A percentile compares a stretch with the other conserved stretches of the same genome.
phyloP scores from a whole-genome alignment of 2,113 vertebrate species.

The Antidorcas marsupialis region DNA sequence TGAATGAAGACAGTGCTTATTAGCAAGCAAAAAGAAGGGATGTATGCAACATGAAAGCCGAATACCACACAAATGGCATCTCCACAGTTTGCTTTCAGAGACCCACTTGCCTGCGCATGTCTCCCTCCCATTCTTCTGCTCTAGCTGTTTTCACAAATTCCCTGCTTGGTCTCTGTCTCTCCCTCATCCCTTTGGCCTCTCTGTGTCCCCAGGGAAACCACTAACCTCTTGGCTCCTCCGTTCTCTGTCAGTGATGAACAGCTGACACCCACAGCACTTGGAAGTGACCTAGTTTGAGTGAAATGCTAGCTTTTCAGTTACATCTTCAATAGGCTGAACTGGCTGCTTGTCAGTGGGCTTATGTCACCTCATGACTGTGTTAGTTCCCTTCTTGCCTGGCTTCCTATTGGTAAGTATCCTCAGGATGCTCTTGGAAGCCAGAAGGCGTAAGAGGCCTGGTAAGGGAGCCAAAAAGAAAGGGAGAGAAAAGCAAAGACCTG shows the following conservation, averaged over 20 bases:
- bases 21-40: not conserved
- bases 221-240: not conserved
- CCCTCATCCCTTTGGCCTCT: not conserved
- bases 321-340: conserved; percentile 57
- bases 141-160: not conserved
- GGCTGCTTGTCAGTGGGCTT: conserved; percentile 58
- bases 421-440: conserved; percentile 52
- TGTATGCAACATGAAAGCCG: not conserved
- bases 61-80: not conserved
- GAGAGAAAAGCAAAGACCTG: not conserved
- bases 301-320: conserved; percentile 64
- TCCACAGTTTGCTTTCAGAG: not conserved
- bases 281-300: conserved; percentile 71
- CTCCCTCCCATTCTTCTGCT: not conserved
- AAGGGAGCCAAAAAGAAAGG: not conserved
- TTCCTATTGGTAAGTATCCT: conserved; percentile 52
- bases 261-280: conserved; percentile 34
- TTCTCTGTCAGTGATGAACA: conserved; percentile 19
- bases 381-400: conserved; percentile 17
- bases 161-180: not conserved
- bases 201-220: not conserved
- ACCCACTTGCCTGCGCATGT: not conserved
- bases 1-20: not conserved
- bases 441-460: conserved; percentile 25
- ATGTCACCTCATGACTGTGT: conserved; percentile 55